Percentiles rank a stretch among this genome's conserved stretches.
Evolutionary conservation across 2,113 vertebrate genomes (phyloP).

Genomic region (Tyto alba): DNA sequence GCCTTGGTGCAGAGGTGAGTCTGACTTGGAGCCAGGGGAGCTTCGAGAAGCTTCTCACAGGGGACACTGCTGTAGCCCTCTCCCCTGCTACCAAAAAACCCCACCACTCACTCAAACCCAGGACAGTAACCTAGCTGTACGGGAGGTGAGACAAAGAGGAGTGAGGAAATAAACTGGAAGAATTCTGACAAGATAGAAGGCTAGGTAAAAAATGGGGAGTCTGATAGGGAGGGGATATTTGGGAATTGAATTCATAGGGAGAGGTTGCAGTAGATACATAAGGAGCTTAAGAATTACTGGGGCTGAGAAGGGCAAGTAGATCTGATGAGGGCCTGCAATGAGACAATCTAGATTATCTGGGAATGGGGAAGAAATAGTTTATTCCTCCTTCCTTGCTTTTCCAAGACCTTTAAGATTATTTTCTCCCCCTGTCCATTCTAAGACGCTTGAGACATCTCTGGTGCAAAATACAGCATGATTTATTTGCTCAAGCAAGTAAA

Average conservation of each 20-base stretch:
- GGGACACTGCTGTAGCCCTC: too few relatives aligned
- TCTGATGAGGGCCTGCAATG: not conserved
- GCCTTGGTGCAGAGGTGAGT: too few relatives aligned
- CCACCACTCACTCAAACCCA: too few relatives aligned
- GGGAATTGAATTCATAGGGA: not conserved
- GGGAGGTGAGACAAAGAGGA: not conserved
- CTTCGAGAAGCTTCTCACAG: too few relatives aligned
- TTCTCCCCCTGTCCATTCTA: accelerated
- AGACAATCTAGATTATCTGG: not conserved
- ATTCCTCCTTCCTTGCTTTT: not conserved
- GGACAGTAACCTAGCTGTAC: not conserved
- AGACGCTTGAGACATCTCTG: not conserved
- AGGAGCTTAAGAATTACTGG: not conserved
- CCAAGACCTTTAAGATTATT: not conserved
- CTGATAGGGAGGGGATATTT: not conserved
- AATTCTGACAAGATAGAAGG: not conserved
- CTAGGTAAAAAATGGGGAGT: not conserved
- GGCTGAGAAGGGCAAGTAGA: not conserved
- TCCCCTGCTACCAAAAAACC: too few relatives aligned
- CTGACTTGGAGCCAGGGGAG: too few relatives aligned
- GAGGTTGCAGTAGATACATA: not conserved
- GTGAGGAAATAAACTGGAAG: not conserved
- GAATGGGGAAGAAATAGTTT: not conserved
- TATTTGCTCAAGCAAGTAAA: not conserved
- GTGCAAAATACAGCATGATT: not conserved